Conservation (phyloP, 2,888 invertebrate genomes). For the Nowickia ferox region DNA sequence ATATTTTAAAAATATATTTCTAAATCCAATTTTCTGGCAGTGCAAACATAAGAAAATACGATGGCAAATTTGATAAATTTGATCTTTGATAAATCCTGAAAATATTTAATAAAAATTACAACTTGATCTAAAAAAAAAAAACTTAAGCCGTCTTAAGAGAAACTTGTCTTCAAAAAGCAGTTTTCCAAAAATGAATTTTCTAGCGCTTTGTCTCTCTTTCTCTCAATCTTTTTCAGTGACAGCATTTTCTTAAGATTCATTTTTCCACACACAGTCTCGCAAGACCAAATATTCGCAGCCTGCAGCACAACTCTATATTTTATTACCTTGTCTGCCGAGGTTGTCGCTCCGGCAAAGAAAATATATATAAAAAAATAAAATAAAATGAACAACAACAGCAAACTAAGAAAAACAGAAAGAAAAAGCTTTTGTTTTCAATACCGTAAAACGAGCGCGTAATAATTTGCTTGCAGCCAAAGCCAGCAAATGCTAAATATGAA, state of each 20-base stretch:
- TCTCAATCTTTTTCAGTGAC: neutral
- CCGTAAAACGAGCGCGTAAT: slow-evolving; percentile 50
- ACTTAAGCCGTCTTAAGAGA: neutral
- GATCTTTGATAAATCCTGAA: too few species aligned
- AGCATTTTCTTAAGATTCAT: slow-evolving; percentile 49
- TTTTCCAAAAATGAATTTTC: slow-evolving; percentile 53
- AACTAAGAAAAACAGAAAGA: slow-evolving; percentile 24
- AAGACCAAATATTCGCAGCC: neutral
- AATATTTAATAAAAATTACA: neutral
- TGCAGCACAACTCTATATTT: slow-evolving; percentile 19
- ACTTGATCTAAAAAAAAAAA: neutral
- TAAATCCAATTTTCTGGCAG: too few species aligned
- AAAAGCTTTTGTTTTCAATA: slow-evolving; percentile 61
- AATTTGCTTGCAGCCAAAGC: slow-evolving; percentile 56
- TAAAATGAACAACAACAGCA: neutral
- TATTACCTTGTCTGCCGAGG: slow-evolving; percentile 15
- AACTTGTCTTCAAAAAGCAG: neutral
- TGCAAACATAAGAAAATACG: too few species aligned
- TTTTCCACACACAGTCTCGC: neutral
- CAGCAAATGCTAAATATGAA: slow-evolving; percentile 49
- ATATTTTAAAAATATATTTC: too few species aligned
- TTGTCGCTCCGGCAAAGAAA: slow-evolving; percentile 3
- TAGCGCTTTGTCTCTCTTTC: neutral
- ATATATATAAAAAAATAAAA: neutral
- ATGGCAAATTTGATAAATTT: too few species aligned